Conservation (phyloP, 2,888 invertebrate genomes). For the Maniola hyperantus region DNA sequence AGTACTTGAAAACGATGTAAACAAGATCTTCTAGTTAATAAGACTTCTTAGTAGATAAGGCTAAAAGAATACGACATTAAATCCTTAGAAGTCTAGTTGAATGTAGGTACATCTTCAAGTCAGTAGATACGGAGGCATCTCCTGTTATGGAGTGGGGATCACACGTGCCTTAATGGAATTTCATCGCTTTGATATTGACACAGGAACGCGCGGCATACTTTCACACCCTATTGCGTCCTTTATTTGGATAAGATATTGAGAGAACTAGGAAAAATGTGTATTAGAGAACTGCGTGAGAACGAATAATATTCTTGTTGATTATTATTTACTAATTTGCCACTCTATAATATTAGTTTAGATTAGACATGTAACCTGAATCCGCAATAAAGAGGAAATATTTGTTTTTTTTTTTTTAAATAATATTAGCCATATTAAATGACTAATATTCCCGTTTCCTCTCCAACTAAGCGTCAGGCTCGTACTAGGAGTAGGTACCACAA, state of each 20-base stretch:
- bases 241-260: constrained; percentile 24
- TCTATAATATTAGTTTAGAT: no score
- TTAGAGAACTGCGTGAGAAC: not conserved
- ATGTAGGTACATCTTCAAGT: constrained; percentile 15
- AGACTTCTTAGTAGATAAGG: no score
- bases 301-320: constrained; percentile 1
- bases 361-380: no score
- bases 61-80: no score
- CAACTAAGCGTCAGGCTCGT: no score
- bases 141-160: constrained; percentile 48
- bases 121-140: constrained; percentile 17
- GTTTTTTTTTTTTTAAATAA: no score
- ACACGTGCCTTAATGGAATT: constrained; percentile 53
- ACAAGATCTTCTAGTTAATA: no score
- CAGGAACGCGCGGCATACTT: constrained; percentile 48
- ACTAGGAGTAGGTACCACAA: no score
- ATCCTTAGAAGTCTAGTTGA: not conserved
- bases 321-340: not conserved
- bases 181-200: constrained; percentile 56
- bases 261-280: constrained; percentile 18
- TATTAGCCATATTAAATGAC: no score
- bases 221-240: constrained; percentile 46
- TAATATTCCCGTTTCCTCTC: no score
- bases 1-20: no score
- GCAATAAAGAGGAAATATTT: no score